Evolutionary conservation across 2,113 vertebrate species (phyloP).

Genomic region (Brachyhypopomus gauderio): DNA sequence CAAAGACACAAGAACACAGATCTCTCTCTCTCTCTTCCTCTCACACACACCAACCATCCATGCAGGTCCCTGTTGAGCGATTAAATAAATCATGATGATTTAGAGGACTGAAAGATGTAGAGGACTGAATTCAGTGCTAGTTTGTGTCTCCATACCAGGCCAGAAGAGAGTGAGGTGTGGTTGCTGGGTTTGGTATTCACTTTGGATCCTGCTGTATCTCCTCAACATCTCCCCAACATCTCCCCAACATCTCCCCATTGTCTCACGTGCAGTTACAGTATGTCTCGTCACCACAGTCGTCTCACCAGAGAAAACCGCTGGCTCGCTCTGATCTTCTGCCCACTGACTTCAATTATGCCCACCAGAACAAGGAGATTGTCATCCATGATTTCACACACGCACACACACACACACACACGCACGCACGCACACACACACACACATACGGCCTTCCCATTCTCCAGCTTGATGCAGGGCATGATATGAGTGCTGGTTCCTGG

Average conservation of each 20-base stretch:
- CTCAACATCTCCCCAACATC: slow-evolving; percentile 4
- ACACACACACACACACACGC: no score
- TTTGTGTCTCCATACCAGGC: background rate
- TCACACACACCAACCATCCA: slow-evolving; percentile 11
- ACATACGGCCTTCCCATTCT: background rate
- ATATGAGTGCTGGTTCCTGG: background rate
- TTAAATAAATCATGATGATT: slow-evolving; percentile 4
- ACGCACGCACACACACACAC: no score
- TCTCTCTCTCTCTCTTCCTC: background rate
- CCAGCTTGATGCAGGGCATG: background rate
- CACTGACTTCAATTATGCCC: background rate
- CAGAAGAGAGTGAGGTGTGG: slow-evolving; percentile 5
- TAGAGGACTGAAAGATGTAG: slow-evolving; percentile 22
- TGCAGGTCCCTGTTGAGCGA: slow-evolving; percentile 24
- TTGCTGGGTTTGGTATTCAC: background rate
- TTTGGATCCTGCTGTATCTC: background rate
- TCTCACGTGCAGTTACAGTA: slow-evolving; percentile 6
- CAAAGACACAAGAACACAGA: slow-evolving; percentile 14
- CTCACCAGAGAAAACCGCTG: slow-evolving; percentile 1
- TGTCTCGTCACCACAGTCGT: background rate
- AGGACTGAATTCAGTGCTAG: slow-evolving; percentile 29
- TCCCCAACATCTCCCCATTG: slow-evolving; percentile 11
- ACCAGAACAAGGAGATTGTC: background rate
- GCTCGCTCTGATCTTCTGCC: background rate
- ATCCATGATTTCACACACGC: background rate